phyloP scores from a whole-genome alignment of 1,140 invertebrate species.

The Drosophila novamexicana region DNA sequence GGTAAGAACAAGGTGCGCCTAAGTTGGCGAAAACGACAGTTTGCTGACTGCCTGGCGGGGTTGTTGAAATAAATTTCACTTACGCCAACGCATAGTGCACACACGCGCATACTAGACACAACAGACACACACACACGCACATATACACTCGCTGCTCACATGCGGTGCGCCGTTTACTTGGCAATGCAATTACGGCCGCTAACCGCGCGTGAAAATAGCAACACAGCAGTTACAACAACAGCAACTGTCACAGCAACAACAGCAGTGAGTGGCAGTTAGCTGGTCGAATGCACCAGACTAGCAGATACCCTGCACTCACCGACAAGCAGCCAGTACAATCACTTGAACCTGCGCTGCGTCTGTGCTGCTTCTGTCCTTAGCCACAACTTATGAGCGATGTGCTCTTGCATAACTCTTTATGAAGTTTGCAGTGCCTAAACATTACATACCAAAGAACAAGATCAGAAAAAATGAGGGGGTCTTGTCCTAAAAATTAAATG shows the following conservation, averaged over 20 bases:
- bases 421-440: too few relatives aligned
- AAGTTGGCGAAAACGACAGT: constrained; percentile 68
- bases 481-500: too few relatives aligned
- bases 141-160: constrained; percentile 43
- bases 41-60: constrained; percentile 68
- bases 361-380: too few relatives aligned
- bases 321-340: too few relatives aligned
- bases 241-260: constrained; percentile 26
- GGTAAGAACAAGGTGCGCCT: constrained; percentile 8
- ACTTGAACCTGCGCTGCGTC: too few relatives aligned
- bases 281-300: too few relatives aligned
- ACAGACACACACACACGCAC: constrained; percentile 22
- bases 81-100: constrained; percentile 59
- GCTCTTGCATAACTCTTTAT: too few relatives aligned
- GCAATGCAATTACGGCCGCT: constrained; percentile 81
- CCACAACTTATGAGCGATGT: too few relatives aligned
- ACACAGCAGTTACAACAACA: constrained; percentile 48
- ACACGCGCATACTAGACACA: constrained; percentile 22
- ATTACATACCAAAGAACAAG: too few relatives aligned
- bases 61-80: constrained; percentile 81
- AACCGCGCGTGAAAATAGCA: constrained; percentile 81
- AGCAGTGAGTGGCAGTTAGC: neutral
- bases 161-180: constrained; percentile 78
- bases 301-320: too few relatives aligned
- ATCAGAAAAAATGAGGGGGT: too few relatives aligned